phyloP scores from a whole-genome alignment of 2,797 vertebrate genomes.

The Micromesistius poutassou region DNA sequence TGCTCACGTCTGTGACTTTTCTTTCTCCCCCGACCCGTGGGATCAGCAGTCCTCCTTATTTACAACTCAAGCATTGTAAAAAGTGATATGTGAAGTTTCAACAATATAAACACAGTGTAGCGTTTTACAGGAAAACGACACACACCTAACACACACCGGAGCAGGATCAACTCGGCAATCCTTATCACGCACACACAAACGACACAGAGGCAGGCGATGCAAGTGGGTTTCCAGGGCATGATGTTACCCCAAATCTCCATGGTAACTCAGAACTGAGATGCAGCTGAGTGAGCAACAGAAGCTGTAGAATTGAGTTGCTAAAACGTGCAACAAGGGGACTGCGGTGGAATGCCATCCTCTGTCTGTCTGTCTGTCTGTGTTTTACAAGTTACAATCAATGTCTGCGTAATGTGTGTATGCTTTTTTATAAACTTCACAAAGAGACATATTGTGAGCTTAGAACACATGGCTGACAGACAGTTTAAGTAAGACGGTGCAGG shows the following conservation, averaged over 20 bases:
- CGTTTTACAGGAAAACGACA: no score
- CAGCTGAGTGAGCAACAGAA: conserved; percentile 65
- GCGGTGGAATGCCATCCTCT: conserved; percentile 8
- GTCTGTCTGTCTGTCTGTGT: conserved; percentile 17
- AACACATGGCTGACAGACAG: conserved; percentile 2
- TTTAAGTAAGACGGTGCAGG: not conserved
- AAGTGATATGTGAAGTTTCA: no score
- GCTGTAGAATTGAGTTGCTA: conserved; percentile 28
- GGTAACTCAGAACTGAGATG: conserved; percentile 67
- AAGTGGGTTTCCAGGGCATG: conserved; percentile 52
- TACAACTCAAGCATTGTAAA: no score
- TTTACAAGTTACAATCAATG: not conserved
- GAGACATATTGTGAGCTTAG: not conserved
- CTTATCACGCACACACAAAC: not conserved
- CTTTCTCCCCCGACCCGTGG: no score
- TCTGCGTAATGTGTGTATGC: not conserved
- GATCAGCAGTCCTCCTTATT: no score
- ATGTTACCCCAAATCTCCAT: conserved; percentile 53
- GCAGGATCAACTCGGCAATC: not conserved
- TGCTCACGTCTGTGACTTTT: no score
- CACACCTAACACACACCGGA: not conserved
- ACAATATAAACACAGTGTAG: no score
- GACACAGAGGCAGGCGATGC: conserved; percentile 32
- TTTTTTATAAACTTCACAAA: not conserved
- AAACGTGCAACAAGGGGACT: conserved; percentile 23